Conservation (phyloP, 2,797 vertebrate genomes). For the Cephalopachus bancanus region DNA sequence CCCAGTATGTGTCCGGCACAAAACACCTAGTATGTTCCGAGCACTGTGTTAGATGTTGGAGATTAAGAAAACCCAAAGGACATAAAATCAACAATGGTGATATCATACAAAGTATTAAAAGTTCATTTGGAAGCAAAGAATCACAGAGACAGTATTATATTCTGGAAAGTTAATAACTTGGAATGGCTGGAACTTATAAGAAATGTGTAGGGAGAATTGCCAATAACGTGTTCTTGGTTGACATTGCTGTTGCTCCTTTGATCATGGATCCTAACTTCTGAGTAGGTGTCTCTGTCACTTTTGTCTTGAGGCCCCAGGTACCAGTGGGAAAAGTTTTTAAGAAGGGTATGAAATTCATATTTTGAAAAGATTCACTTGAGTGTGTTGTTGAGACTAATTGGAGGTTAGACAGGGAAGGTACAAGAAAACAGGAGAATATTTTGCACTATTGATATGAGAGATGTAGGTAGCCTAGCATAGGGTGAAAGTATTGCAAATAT, state of each 20-base stretch:
- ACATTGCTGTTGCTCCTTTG: background rate
- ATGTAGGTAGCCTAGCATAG: background rate
- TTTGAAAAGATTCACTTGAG: background rate
- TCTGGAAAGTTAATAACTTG: background rate
- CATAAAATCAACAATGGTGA: background rate
- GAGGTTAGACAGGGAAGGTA: background rate
- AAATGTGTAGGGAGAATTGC: background rate
- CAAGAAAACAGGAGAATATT: background rate
- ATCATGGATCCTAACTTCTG: background rate
- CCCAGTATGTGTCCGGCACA: background rate
- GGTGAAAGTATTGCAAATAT: background rate
- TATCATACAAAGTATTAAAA: background rate
- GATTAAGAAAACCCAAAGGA: background rate
- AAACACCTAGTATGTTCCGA: background rate
- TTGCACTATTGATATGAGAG: background rate
- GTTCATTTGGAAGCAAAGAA: constrained; percentile 27
- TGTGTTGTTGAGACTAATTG: background rate
- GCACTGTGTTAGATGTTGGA: background rate
- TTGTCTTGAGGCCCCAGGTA: background rate
- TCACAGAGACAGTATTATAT: background rate
- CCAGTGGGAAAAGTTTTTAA: background rate
- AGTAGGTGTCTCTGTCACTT: background rate
- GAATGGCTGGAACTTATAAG: background rate
- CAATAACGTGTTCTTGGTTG: background rate
- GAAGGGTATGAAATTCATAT: background rate